Evolutionary conservation across 1,140 invertebrate genomes (phyloP), one percentile per base, ranked within the genome.

Genomic region (Drosophila kanapiae): DNA sequence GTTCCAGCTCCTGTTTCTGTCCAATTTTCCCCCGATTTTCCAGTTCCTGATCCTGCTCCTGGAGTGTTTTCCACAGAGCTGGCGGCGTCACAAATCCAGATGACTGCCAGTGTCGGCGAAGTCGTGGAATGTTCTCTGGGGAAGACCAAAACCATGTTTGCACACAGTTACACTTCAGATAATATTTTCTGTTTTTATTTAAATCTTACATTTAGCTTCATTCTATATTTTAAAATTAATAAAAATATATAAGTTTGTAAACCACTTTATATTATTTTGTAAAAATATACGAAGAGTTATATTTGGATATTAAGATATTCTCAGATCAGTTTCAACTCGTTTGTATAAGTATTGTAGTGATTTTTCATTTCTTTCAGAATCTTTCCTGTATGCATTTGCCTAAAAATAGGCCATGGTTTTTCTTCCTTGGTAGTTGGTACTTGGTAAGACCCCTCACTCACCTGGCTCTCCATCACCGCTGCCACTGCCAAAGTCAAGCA

Each of bases 81-180:
- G 65, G 80, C 42, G 70, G 58, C 53, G 82, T 85, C 61, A 54
- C 69, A 54, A 70, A 54, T 54, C 47, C 62, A 63, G 60, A 23
- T 45, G 78, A 47, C 53, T 62, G 63, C 67, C 63, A 63, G 8
- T 72, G 75, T 13, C 75, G 42, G 43, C 75, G 58, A 9, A 57
- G 74, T 57, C 77, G 68, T 83, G 83, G 80, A 87, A 87, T 87
- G 83, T 88, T 75, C 29, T 71, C 84, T 87, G 9, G 11, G 29
- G 9, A 18, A 42, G 42, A 27, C 8, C 37, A 5, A 31, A 7
- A 16, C 3, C 6, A 38, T 43, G 42, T 67, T 49, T 11, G 33
- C 13, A 54, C 16, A 37, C 51, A 37, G 33, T 37, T 54, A 54
- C 33, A 54, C 53, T 54, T 6, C 13, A 23, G 18, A 33, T 38